These are phyloP conservation scores for Upupa epops DNA, from an alignment of 2,113 vertebrate species.

Conservation along the genomic window DNA sequence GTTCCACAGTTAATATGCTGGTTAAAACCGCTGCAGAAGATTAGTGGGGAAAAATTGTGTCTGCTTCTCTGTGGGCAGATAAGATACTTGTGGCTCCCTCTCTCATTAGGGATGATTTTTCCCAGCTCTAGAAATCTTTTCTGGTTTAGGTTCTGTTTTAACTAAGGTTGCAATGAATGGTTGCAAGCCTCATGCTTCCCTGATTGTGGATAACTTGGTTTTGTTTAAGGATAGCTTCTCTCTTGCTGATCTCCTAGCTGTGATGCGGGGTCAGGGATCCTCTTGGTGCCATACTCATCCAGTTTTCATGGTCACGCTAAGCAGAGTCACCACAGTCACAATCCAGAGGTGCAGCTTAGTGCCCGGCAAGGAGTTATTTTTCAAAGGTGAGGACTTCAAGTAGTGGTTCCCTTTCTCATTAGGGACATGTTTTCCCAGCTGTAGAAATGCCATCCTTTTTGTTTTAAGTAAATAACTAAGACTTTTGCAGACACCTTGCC, in stretches of 20 bases:
- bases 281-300: neutral
- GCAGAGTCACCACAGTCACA: neutral
- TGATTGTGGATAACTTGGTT: rapidly evolving
- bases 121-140: neutral
- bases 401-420: neutral
- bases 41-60: neutral
- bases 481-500: neutral
- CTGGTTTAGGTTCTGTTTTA: neutral
- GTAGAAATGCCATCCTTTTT: neutral
- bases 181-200: neutral
- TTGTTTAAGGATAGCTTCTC: neutral
- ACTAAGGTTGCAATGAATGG: neutral
- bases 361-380: neutral
- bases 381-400: neutral
- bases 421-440: neutral
- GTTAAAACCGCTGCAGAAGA: constrained; percentile 3
- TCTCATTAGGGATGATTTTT: neutral
- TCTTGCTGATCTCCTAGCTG: neutral
- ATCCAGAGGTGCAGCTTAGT: neutral
- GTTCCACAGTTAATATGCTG: neutral
- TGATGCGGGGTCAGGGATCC: neutral
- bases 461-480: neutral
- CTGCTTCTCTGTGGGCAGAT: neutral
- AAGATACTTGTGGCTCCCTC: neutral
- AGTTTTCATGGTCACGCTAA: neutral